A percentile compares a stretch with the other conserved stretches of the same genome.
These are phyloP conservation scores for Neolamprologus modestus DNA, from an alignment of 2,113 vertebrate genomes.

Conservation along the genomic window DNA sequence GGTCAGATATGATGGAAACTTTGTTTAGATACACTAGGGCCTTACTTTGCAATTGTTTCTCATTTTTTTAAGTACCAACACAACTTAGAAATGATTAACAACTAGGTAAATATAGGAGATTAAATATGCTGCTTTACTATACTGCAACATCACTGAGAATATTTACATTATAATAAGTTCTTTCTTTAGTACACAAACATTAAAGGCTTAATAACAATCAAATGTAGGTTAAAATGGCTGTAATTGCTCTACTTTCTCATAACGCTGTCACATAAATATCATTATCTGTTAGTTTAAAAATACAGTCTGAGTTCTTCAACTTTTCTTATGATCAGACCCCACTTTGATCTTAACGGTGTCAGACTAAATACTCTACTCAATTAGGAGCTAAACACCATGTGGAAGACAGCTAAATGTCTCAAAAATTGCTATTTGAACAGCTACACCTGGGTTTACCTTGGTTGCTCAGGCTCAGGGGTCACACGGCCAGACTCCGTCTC, in stretches of 20 bases:
- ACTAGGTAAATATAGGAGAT: background rate
- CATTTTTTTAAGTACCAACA: background rate
- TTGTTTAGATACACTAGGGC: background rate
- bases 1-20: background rate
- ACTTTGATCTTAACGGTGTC: background rate
- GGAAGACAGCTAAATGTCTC: background rate
- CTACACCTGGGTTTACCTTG: constrained; percentile 60
- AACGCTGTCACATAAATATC: background rate
- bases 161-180: background rate
- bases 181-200: background rate
- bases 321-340: background rate
- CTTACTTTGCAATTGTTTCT: background rate
- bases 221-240: background rate
- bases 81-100: background rate
- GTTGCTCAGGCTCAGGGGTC: constrained; percentile 54
- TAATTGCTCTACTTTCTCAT: background rate
- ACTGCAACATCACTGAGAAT: background rate
- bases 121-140: background rate
- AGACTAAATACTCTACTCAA: background rate
- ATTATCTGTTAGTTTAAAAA: background rate
- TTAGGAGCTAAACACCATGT: background rate
- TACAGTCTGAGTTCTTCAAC: background rate
- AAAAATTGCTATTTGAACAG: background rate
- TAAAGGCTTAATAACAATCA: rapidly evolving
- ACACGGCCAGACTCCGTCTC: constrained; percentile 46